phyloP scores from a whole-genome alignment of 2,797 vertebrate species.

The Squalus acanthias region DNA sequence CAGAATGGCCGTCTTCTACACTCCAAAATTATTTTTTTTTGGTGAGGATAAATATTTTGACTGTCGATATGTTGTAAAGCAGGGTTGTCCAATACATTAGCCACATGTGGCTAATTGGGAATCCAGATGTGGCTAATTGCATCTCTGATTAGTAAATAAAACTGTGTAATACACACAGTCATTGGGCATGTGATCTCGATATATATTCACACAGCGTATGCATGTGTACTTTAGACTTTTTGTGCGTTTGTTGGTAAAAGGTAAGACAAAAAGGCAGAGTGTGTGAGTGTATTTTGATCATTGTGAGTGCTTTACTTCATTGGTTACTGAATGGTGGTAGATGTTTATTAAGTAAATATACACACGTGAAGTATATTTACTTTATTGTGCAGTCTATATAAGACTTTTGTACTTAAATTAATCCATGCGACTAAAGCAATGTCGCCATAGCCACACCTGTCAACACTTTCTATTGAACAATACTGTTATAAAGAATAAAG shows the following conservation, averaged over 20 bases:
- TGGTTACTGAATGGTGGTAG: background rate
- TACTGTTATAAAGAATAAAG: background rate
- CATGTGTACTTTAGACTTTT: background rate
- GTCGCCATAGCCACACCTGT: background rate
- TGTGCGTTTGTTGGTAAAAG: background rate
- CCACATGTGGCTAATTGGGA: background rate
- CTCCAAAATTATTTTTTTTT: background rate
- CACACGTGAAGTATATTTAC: background rate
- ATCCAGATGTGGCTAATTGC: background rate
- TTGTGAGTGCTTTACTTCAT: background rate
- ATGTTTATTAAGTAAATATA: background rate
- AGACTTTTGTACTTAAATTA: background rate
- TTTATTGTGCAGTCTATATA: background rate
- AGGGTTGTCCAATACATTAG: background rate
- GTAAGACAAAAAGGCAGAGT: background rate
- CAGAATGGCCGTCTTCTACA: background rate
- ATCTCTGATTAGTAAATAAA: background rate
- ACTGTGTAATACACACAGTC: background rate
- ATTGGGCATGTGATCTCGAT: background rate
- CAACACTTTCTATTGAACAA: background rate
- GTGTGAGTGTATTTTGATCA: background rate
- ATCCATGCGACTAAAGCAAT: background rate
- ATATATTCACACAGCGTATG: background rate
- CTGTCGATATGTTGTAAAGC: background rate
- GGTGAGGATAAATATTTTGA: background rate